Base-by-base conservation (phyloP, 2,888 invertebrate species). In the Caenorhabditis wallacei region DNA sequence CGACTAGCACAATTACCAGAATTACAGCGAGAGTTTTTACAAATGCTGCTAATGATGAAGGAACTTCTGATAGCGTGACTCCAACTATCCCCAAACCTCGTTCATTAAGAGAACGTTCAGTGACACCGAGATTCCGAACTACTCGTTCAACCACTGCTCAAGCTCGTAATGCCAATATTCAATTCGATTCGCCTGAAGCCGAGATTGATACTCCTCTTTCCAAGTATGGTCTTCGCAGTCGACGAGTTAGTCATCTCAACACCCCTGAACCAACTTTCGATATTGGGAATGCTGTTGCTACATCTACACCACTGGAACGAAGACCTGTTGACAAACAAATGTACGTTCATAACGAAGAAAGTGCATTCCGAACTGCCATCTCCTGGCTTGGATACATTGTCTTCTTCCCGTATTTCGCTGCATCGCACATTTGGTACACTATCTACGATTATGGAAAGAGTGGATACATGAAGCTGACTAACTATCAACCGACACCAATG, bases 201-300 rank as follows among this genome's bases (percentile, higher is more conserved):
- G 72, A 40, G 2, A 35, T 70, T 20, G 78, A 70, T 13, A 74
- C 69, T 13, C 69, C 74, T 24, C 63, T 74, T n/a, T 43, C 69
- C n/a, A 63, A 37, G 20, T 80, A 75, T 18, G 70, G 81, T 18
- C 72, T 81, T 2, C 37, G 81, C 18, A 70, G 64, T n/a, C n/a
- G 74, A 37, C 57, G 35, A 20, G n/a, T 24, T 2, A 54, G 75
- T 24, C 63, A 81, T 37, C 16, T 61, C 7, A 54, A 76, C 46
- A 75, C 81, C 18, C 81, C 81, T 0, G 81, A 81, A 64, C 81
- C 81, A 24, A 70, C 75, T 11, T 75, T 69, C 37, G 75, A 81
- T 11, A 64, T 70, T 18, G 64, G 68, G 46, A 10, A 59, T 24
- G 68, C 57, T 22, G 57, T 48, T n/a, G 75, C 68, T 40, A 76